A percentile compares a stretch with the other conserved stretches of the same genome.
phyloP scores from a whole-genome alignment of 2,113 vertebrate genomes.

The Neogale vison region DNA sequence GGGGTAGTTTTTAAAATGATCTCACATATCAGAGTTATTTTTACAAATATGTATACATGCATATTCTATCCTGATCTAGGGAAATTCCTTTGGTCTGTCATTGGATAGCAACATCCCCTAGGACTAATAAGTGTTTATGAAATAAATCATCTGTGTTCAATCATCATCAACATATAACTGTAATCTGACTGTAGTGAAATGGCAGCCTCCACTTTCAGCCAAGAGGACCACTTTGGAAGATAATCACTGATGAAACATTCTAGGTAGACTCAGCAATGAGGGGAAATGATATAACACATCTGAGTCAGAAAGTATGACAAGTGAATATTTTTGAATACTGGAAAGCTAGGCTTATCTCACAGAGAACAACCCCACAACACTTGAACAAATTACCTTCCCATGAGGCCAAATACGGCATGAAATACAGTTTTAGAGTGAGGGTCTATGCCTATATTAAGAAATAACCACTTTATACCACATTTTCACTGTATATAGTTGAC shows the following conservation, averaged over 20 bases:
- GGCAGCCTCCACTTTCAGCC: background rate
- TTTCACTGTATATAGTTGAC: background rate
- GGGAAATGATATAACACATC: background rate
- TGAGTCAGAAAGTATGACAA: slow-evolving; percentile 51
- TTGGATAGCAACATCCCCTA: background rate
- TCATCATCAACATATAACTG: background rate
- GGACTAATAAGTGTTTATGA: background rate
- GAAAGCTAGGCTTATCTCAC: background rate
- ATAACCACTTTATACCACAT: background rate
- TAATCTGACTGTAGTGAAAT: background rate
- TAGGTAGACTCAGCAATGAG: slow-evolving; percentile 13
- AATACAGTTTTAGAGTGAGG: background rate
- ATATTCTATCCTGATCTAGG: background rate
- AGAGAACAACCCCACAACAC: slow-evolving; percentile 2
- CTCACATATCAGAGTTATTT: background rate
- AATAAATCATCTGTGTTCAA: background rate
- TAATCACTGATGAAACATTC: slow-evolving; percentile 7
- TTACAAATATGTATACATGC: background rate
- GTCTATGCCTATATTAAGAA: background rate
- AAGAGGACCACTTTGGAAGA: background rate
- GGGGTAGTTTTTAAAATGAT: background rate
- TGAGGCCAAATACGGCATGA: background rate
- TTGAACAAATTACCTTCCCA: slow-evolving; percentile 24
- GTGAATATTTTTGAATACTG: slow-evolving; percentile 25
- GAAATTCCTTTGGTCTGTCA: background rate